Evolutionary conservation across 2,113 vertebrate species (phyloP).

Genomic region (Marcusenius ussheri): DNA sequence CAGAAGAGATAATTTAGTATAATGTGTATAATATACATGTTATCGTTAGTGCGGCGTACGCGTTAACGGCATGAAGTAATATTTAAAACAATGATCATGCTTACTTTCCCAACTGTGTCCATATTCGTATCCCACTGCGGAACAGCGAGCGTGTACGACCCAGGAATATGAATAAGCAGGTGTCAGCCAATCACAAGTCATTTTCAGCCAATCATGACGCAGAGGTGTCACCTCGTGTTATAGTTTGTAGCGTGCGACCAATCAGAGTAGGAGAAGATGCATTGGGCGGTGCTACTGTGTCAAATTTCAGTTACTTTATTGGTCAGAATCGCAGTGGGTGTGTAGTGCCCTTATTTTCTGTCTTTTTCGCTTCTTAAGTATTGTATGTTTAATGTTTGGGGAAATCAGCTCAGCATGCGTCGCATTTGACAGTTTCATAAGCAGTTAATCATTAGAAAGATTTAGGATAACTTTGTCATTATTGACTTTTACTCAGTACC

Average conservation of each 20-base stretch:
- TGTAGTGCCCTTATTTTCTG: not conserved
- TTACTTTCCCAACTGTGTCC: constrained; percentile 60
- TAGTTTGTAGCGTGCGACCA: not conserved
- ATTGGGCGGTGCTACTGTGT: not conserved
- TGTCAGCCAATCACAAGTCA: not conserved
- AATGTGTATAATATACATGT: not conserved
- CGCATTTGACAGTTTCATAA: not conserved
- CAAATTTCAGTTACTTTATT: not conserved
- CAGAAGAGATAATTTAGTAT: not conserved
- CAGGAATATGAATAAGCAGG: constrained; percentile 7
- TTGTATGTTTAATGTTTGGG: not conserved
- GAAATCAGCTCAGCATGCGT: not conserved
- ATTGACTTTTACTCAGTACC: not conserved
- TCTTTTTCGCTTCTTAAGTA: not conserved
- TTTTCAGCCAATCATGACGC: not conserved
- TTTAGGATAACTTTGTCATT: not conserved
- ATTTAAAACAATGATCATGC: constrained; percentile 13
- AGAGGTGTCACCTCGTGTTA: not conserved
- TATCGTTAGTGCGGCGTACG: not conserved
- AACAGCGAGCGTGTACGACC: not conserved
- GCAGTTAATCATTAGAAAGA: not conserved
- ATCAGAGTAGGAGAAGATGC: not conserved
- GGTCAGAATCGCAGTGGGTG: not conserved
- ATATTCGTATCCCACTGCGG: constrained; percentile 36
- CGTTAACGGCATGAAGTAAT: not conserved